phyloP scores from a whole-genome alignment of 1,140 invertebrate species.

The Brevipalpus yothersi region DNA sequence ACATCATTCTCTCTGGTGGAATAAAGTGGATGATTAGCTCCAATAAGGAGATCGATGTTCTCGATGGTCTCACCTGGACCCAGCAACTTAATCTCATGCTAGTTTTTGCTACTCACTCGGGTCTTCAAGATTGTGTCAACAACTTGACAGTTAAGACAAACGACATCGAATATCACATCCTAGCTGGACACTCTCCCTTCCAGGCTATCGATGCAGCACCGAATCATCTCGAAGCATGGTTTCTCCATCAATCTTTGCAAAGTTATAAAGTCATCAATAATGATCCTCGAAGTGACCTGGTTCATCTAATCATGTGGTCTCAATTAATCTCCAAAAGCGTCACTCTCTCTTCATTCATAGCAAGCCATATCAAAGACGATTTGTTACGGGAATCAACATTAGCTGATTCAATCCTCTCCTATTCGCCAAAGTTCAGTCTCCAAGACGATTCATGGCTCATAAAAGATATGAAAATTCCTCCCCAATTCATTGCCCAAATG shows the following conservation, averaged over 20 bases:
- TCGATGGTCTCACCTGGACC: slow-evolving; percentile 9
- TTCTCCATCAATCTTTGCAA: slow-evolving; percentile 6
- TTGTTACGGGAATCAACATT: slow-evolving; percentile 1
- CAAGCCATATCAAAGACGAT: slow-evolving; percentile 9
- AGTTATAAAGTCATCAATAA: slow-evolving; percentile 1
- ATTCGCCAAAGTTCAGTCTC: not conserved
- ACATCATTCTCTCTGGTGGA: slow-evolving; percentile 6
- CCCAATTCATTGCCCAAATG: slow-evolving; percentile 1
- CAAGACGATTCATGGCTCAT: not conserved
- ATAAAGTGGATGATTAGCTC: slow-evolving; percentile 2
- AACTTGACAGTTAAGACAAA: slow-evolving; percentile 4
- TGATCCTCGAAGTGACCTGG: slow-evolving; percentile 1
- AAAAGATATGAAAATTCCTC: not conserved
- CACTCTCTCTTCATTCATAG: slow-evolving; percentile 7
- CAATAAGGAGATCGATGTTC: slow-evolving; percentile 1
- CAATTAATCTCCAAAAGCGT: slow-evolving; percentile 2
- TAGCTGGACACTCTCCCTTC: slow-evolving; percentile 2
- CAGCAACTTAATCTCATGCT: slow-evolving; percentile 8
- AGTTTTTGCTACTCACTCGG: slow-evolving; percentile 1
- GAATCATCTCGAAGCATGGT: slow-evolving; percentile 8
- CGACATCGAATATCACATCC: slow-evolving; percentile 9
- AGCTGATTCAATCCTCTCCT: not conserved
- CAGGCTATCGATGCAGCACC: not conserved
- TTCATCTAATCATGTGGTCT: slow-evolving; percentile 4
- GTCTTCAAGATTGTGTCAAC: not conserved